These are phyloP conservation scores for Champsocephalus esox DNA, from an alignment of 2,797 vertebrate species.

Conservation along the genomic window DNA sequence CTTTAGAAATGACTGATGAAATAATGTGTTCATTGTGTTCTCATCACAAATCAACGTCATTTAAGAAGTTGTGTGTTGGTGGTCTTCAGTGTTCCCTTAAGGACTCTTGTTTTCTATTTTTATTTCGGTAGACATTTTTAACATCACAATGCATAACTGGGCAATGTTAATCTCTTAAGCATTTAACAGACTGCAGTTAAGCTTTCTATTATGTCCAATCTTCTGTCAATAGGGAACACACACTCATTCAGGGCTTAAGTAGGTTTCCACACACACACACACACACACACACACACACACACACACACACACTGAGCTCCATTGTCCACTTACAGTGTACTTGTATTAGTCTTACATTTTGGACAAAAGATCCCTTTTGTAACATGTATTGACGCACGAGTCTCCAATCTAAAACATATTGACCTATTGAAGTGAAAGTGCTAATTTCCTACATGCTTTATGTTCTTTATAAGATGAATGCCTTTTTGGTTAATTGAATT, in stretches of 20 bases:
- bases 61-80: constrained; percentile 5
- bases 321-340: neutral
- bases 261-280: too few species aligned
- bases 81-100: neutral
- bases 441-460: constrained; percentile 17
- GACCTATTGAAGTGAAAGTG: neutral
- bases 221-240: constrained; percentile 31
- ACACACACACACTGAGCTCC: neutral
- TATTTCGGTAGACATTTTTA: neutral
- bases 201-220: constrained; percentile 8
- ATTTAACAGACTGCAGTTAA: constrained; percentile 8
- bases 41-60: too few species aligned
- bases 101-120: neutral
- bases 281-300: too few species aligned
- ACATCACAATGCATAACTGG: neutral
- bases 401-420: neutral
- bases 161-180: too few species aligned
- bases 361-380: constrained; percentile 10
- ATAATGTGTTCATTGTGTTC: constrained; percentile 37
- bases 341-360: constrained; percentile 11
- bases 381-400: neutral
- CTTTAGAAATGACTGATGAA: neutral
- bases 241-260: constrained; percentile 12
- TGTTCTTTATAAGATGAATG: neutral
- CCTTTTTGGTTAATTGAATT: neutral